phyloP scores from a whole-genome alignment of 2,888 invertebrate species.

The Ichneumoninae sp. region DNA sequence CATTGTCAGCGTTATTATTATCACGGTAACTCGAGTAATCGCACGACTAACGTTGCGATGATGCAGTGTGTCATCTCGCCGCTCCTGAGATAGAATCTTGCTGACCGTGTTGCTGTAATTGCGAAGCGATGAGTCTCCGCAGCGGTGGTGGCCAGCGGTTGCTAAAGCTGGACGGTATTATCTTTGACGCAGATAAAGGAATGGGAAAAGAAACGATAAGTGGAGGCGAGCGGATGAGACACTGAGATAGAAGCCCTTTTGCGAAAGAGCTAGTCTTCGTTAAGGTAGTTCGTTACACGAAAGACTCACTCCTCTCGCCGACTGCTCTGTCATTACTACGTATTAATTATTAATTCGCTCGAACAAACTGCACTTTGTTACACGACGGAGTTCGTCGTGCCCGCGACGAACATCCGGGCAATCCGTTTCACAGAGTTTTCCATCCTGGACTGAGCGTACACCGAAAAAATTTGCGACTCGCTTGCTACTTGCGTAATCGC shows the following conservation, averaged over 20 bases:
- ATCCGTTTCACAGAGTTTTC: constrained; percentile 9
- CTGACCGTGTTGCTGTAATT: constrained; percentile 74
- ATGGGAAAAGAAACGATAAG: constrained; percentile 13
- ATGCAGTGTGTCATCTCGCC: constrained; percentile 69
- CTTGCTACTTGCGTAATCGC: not conserved
- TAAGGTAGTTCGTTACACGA: constrained; percentile 75
- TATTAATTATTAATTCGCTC: constrained; percentile 61
- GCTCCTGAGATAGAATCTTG: constrained; percentile 69
- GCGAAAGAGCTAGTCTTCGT: constrained; percentile 68
- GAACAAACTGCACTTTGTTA: constrained; percentile 19
- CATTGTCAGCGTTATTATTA: constrained; percentile 7
- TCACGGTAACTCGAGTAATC: constrained; percentile 5
- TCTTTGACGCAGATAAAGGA: constrained; percentile 42
- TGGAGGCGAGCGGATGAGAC: constrained; percentile 18
- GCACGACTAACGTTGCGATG: constrained; percentile 67
- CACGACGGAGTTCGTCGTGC: constrained; percentile 12
- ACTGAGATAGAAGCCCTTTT: constrained; percentile 43
- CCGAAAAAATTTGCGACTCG: not conserved
- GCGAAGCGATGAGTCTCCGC: constrained; percentile 66
- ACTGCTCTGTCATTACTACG: constrained; percentile 55
- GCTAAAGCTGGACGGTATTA: constrained; percentile 39
- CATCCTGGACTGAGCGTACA: not conserved
- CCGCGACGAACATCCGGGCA: constrained; percentile 6
- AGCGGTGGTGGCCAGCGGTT: constrained; percentile 52
- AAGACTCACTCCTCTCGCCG: constrained; percentile 10